Evolutionary conservation across 2,113 vertebrate species (phyloP).

Genomic region (Ia io): DNA sequence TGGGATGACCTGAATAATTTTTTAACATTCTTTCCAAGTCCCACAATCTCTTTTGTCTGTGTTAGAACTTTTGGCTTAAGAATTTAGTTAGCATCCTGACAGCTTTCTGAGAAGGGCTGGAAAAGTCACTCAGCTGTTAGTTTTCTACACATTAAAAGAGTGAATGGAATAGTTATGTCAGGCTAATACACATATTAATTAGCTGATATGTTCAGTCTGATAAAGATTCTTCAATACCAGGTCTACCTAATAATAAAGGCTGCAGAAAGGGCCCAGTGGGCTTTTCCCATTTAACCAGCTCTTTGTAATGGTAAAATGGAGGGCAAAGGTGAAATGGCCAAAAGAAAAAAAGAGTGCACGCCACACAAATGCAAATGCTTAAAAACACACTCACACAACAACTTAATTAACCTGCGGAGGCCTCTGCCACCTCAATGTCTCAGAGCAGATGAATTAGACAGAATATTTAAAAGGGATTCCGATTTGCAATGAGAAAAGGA

Average conservation of each 20-base stretch:
- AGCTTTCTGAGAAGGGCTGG: neutral
- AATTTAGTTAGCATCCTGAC: conserved; percentile 27
- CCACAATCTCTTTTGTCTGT: neutral
- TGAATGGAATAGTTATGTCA: conserved; percentile 14
- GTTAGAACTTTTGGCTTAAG: neutral
- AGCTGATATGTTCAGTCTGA: conserved; percentile 30
- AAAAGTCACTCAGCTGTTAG: conserved; percentile 57
- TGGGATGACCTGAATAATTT: neutral
- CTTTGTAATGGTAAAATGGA: conserved; percentile 62
- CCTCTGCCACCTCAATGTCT: conserved; percentile 27
- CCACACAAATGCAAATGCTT: conserved; percentile 20
- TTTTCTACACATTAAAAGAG: conserved; percentile 19
- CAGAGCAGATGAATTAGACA: conserved; percentile 41
- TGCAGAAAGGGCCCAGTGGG: conserved; percentile 17
- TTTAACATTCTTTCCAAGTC: neutral
- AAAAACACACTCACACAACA: neutral
- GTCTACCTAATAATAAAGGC: conserved; percentile 35
- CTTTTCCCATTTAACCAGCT: conserved; percentile 24
- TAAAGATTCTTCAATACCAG: conserved; percentile 11
- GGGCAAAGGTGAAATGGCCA: conserved; percentile 42
- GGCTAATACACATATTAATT: conserved; percentile 54
- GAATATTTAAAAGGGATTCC: conserved; percentile 44
- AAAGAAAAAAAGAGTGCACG: neutral
- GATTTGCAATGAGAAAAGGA: conserved; percentile 44
- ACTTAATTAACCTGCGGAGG: conserved; percentile 67